Evolutionary conservation across 1,140 invertebrate species (phyloP), one percentile per base, ranked within the genome.

Genomic region (Philopotamus ludificatus): DNA sequence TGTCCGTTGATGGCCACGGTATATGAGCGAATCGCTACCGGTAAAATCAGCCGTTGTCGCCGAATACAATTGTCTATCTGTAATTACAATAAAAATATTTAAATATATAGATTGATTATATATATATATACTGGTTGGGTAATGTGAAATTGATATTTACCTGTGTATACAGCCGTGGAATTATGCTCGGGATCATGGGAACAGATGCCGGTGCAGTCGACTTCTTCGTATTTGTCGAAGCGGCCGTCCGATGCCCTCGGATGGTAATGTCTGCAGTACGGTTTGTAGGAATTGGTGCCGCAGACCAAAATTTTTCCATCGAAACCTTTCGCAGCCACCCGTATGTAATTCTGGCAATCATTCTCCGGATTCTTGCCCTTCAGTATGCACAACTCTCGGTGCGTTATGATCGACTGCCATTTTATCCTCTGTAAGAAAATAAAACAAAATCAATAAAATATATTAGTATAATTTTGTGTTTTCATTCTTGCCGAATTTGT

Each of bases 231-330:
- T 26, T 82, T 78, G 64, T 81, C 79, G 57, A 79, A 81, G 0
- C 64, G 66, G 12, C 26, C 57, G 10, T 75, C 75, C 39, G 74
- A 71, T 57, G 76, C 73, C 12, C 75, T 71, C 2, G 75, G 74
- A 23, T 76, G 73, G 73, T 95, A 95, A 71, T 89, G 84, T 54
- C 95, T 84, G 80, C 96, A 99, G 53, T 88, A 85, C 1, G 96
- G 96, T 74, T 95, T 97, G 81, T 92, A 98, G 3, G 95, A 94
- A 79, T 99, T 97, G 22, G 97, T 99, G 16, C 97, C 97, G 78
- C 97, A 99, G 44, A 98, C 87, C 54, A 95, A 81, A 21, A 95
- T 82, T 64, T 88, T 85, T 8, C 88, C 88, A 81, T 74, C 87
- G 84, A 44, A 85, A 10, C 77, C 87, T 3, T 79, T 74, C 3